Base-by-base conservation (phyloP, 2,113 vertebrate species). In the Nibea coibor region DNA sequence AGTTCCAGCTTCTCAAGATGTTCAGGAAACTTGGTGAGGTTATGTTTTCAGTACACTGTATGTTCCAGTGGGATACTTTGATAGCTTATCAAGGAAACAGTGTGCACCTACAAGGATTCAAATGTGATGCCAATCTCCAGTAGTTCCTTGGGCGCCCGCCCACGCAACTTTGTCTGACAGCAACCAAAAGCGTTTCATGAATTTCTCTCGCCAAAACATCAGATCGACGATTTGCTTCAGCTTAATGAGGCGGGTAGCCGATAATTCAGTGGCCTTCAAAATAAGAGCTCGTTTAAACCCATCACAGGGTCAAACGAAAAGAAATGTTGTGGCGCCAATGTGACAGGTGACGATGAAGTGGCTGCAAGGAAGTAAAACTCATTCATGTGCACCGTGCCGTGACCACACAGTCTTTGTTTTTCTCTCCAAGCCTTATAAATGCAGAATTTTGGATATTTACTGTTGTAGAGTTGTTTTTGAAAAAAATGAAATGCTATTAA, bases 1-100 rank as follows among this genome's bases (percentile, higher is more conserved):
- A 43, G 17, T 24, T 48, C 43, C 45, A 5, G 16, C 14, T 26
- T 65, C 47, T n/a, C 14, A 66, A 20, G 58, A 35, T 19, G 35
- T 39, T 39, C 35, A 39, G 35, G 35, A 39, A 39, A 9, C 26
- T 4, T 39, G 45, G 45, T 16, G 1, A 47, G 45, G 45, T 47
- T 15, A 16, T 47, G 45, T 47, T 14, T 47, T 39, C 35, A 39
- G 35, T 8, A 39, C 8, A 39, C 35, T 39, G 35, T 39, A 39
- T 39, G 35, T 39, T 39, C 35, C 35, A 9, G 35, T 7, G 8
- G 35, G 35, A 39, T 45, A 47, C 58, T 26, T 51, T 74, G 22
- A 67, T 51, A 43, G 43, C 59, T 75, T 74, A 72, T 67, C 19
- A 5, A 48, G 28, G 14, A 56, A 24, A 45, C 56, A 70, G 50